These are phyloP conservation scores for Opisthograptis luteolata DNA, from an alignment of 2,888 invertebrate genomes.

Conservation along the genomic window DNA sequence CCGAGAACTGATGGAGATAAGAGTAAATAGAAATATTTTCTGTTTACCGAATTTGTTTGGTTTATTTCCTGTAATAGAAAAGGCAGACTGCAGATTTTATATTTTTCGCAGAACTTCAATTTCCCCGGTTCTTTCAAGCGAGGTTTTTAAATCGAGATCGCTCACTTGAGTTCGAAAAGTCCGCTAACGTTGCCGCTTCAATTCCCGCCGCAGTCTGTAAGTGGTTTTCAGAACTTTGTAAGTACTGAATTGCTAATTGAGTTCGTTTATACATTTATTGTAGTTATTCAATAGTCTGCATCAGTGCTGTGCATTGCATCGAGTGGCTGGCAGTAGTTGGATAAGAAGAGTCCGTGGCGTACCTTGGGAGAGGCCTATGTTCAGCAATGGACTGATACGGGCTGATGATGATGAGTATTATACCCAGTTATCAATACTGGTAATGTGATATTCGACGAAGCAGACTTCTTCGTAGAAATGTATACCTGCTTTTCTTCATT, in stretches of 20 bases:
- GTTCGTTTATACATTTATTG: slow-evolving; percentile 6
- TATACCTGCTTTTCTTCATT: slow-evolving; percentile 17
- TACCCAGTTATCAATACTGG: slow-evolving; percentile 6
- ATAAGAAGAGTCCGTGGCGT: too few species aligned
- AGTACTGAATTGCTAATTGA: too few species aligned
- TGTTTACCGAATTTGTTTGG: neutral
- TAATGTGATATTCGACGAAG: slow-evolving; percentile 6
- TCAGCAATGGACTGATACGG: too few species aligned
- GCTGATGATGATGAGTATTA: too few species aligned
- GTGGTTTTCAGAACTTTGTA: slow-evolving; percentile 1
- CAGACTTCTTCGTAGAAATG: slow-evolving; percentile 11
- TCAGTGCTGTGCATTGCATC: too few species aligned
- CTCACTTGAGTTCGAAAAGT: slow-evolving; percentile 18
- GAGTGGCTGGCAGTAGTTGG: too few species aligned
- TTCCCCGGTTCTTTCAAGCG: slow-evolving; percentile 23
- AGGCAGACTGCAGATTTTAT: neutral
- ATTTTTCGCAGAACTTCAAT: slow-evolving; percentile 17
- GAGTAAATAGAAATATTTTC: neutral
- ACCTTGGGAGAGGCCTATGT: too few species aligned
- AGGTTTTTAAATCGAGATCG: slow-evolving; percentile 15
- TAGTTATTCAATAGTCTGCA: too few species aligned
- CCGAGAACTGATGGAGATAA: neutral
- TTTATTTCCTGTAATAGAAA: neutral
- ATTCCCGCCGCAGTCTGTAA: neutral
- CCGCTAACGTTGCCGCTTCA: neutral